These are phyloP conservation scores for Lutraria rhynchaena DNA, from an alignment of 1,140 invertebrate genomes.

Conservation along the genomic window DNA sequence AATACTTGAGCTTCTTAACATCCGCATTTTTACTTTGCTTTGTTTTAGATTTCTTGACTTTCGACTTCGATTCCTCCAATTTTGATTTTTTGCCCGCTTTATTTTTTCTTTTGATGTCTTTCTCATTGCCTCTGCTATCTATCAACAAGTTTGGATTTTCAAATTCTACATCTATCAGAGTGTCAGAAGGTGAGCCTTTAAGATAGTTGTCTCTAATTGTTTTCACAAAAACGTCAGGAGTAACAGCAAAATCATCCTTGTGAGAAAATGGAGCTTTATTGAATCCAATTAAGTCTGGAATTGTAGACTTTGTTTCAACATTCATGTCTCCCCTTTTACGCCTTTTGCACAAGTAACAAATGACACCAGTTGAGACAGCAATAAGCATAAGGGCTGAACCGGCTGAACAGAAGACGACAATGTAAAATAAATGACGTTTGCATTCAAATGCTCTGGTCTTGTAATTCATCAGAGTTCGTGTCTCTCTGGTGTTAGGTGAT, in stretches of 20 bases:
- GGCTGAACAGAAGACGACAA: conserved; percentile 41
- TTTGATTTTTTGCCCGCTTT: conserved; percentile 11
- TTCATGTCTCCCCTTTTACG: conserved; percentile 1
- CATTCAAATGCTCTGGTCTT: conserved; percentile 50
- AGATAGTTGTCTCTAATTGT: conserved; percentile 37
- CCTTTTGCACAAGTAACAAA: conserved; percentile 34
- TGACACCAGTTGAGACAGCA: conserved; percentile 21
- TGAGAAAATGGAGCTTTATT: conserved; percentile 6
- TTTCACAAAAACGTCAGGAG: conserved; percentile 10
- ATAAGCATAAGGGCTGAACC: conserved; percentile 41
- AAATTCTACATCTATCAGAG: conserved; percentile 50
- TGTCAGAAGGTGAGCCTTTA: conserved; percentile 28
- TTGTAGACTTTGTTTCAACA: conserved; percentile 28
- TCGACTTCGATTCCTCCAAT: conserved; percentile 14
- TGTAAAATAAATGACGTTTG: conserved; percentile 44
- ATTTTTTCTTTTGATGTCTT: neutral
- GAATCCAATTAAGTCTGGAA: conserved; percentile 17
- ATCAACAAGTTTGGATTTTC: conserved; percentile 50
- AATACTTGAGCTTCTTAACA: conserved; percentile 43
- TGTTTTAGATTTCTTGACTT: conserved; percentile 7
- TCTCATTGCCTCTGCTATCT: conserved; percentile 23
- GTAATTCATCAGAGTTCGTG: conserved; percentile 32
- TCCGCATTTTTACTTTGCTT: conserved; percentile 20
- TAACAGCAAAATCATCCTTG: neutral
- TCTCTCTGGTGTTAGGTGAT: conserved; percentile 18